Percentiles rank a stretch among this genome's conserved stretches.
Evolutionary conservation across 2,113 vertebrate genomes (phyloP).

Genomic region (Syngnathoides biaculeatus): DNA sequence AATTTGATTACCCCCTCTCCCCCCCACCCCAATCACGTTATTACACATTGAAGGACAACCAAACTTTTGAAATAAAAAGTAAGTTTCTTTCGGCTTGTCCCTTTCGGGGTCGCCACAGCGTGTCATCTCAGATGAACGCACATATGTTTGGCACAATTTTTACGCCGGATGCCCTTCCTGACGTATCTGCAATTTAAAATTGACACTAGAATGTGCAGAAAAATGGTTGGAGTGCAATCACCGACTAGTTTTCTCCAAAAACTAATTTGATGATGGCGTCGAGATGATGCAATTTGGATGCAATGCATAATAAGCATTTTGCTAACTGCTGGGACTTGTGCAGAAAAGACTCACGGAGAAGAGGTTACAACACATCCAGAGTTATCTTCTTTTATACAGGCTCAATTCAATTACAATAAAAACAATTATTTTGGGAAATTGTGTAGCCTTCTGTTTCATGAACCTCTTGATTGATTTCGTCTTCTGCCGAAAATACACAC

Average conservation of each 20-base stretch:
- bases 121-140: too few relatives aligned
- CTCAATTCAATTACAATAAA: not conserved
- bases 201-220: slow-evolving; percentile 8
- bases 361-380: not conserved
- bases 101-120: too few relatives aligned
- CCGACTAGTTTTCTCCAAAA: slow-evolving; percentile 13
- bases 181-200: slow-evolving; percentile 12
- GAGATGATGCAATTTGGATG: slow-evolving; percentile 54
- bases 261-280: slow-evolving; percentile 36
- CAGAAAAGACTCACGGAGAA: slow-evolving; percentile 11
- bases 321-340: slow-evolving; percentile 7
- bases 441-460: slow-evolving; percentile 39
- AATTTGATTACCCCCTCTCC: too few relatives aligned
- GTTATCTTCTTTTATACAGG: not conserved
- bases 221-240: slow-evolving; percentile 11
- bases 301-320: slow-evolving; percentile 33
- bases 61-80: slow-evolving; percentile 20
- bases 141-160: too few relatives aligned
- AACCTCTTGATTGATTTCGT: too few relatives aligned
- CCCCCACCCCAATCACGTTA: slow-evolving; percentile 3
- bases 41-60: slow-evolving; percentile 7
- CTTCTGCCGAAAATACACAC: too few relatives aligned
- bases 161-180: too few relatives aligned
- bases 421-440: slow-evolving; percentile 12
- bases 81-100: too few relatives aligned